Percentiles rank a stretch among this genome's conserved stretches.
Conservation (phyloP, 64 coral and sea anemone genomes). For the Actinia tenebrosa region DNA sequence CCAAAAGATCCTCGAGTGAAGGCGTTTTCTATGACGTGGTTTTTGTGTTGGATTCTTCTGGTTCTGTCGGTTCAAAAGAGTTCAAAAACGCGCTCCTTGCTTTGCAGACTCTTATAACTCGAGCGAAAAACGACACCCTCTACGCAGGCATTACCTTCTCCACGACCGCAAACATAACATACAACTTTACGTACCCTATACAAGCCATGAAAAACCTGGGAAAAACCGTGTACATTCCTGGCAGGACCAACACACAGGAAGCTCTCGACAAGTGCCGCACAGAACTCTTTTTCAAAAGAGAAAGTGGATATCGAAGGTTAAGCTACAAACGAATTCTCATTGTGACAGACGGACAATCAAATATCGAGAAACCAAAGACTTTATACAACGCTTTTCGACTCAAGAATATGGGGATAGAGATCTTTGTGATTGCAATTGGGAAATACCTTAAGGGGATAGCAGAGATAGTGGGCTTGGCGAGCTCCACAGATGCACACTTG, state of each 20-base stretch:
- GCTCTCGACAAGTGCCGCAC: conserved; percentile 36
- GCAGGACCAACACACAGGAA: conserved; percentile 54
- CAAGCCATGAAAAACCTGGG: conserved; percentile 20
- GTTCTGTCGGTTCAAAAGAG: conserved; percentile 34
- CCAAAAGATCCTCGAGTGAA: background rate
- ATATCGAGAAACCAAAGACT: conserved; percentile 47
- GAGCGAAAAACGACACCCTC: conserved; percentile 24
- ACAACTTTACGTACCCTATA: conserved; percentile 25
- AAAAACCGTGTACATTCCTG: conserved; percentile 21
- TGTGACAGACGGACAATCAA: conserved; percentile 65
- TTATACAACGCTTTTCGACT: conserved; percentile 40
- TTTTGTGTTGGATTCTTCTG: conserved; percentile 52
- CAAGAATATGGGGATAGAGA: conserved; percentile 52
- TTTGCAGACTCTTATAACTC: conserved; percentile 34
- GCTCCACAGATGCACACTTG: conserved; percentile 70
- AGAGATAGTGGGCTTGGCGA: conserved; percentile 62
- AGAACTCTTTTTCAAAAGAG: conserved; percentile 32
- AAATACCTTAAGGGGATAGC: conserved; percentile 52
- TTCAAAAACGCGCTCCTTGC: conserved; percentile 34
- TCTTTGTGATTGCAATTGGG: conserved; percentile 65
- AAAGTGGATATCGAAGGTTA: conserved; percentile 27
- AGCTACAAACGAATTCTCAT: conserved; percentile 50
- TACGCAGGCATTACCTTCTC: conserved; percentile 54
- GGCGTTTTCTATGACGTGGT: conserved; percentile 45
- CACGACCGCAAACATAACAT: conserved; percentile 27